Percentiles rank a stretch among this genome's conserved stretches.
These are phyloP conservation scores for Andricus curvator DNA, from an alignment of 2,888 invertebrate genomes.

Conservation along the genomic window DNA sequence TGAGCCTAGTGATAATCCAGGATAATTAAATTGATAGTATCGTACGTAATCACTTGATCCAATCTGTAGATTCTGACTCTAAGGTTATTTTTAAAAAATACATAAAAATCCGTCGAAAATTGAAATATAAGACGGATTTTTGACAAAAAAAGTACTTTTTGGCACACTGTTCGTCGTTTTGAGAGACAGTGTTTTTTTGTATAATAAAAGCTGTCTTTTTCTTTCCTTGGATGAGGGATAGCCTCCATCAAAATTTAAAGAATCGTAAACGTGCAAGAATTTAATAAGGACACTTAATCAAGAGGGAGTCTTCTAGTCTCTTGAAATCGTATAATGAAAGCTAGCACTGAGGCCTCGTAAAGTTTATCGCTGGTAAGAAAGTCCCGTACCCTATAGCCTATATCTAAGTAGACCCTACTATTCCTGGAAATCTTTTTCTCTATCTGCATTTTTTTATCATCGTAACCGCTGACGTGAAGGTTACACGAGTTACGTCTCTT, in stretches of 20 bases:
- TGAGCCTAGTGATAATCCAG: no score
- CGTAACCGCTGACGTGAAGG: constrained; percentile 13
- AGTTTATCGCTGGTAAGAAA: constrained; percentile 67
- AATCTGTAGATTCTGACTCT: no score
- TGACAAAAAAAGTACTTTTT: no score
- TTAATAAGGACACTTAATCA: constrained; percentile 52
- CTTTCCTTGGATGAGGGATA: no score
- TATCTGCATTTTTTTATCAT: constrained; percentile 42
- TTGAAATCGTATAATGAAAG: constrained; percentile 54
- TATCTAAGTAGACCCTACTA: constrained; percentile 24
- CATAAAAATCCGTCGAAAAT: no score
- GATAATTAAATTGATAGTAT: no score
- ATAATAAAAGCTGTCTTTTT: no score
- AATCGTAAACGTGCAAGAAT: constrained; percentile 21
- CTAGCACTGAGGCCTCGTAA: constrained; percentile 61
- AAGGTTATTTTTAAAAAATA: no score
- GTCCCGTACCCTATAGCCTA: constrained; percentile 45
- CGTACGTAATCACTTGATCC: no score
- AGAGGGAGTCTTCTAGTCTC: constrained; percentile 35
- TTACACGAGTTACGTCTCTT: constrained; percentile 8
- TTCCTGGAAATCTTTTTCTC: constrained; percentile 41
- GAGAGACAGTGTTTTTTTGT: no score
- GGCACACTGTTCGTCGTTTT: no score
- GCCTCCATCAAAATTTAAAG: constrained; percentile 1
- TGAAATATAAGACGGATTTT: no score